phyloP scores from a whole-genome alignment of 2,113 vertebrate genomes.

The Anoplopoma fimbria region DNA sequence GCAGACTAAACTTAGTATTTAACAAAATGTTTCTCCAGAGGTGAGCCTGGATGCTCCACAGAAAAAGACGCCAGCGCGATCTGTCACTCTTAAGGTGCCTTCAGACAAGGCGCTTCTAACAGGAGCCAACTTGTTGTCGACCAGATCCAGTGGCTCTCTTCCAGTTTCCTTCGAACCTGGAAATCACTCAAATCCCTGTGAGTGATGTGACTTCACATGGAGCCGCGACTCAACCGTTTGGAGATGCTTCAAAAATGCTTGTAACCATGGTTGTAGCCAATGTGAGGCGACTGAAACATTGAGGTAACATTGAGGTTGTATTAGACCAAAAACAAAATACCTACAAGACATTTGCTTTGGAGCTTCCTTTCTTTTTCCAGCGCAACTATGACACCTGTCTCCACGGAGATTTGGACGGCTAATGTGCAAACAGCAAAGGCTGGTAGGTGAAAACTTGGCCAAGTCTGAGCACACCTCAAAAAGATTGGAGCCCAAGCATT shows the following conservation, averaged over 20 bases:
- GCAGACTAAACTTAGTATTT: no score
- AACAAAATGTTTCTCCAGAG: slow-evolving; percentile 1
- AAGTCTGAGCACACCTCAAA: neutral
- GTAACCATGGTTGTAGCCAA: neutral
- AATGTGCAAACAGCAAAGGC: neutral
- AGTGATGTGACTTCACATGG: slow-evolving; percentile 47
- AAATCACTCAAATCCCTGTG: slow-evolving; percentile 19
- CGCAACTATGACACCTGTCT: neutral
- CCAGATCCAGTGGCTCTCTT: slow-evolving; percentile 54
- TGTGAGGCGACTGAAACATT: neutral
- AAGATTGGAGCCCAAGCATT: neutral
- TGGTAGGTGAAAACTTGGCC: neutral
- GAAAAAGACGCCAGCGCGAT: slow-evolving; percentile 16
- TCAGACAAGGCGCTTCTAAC: slow-evolving; percentile 53
- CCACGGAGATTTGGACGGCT: no score
- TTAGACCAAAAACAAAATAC: neutral
- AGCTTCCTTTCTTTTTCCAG: no score
- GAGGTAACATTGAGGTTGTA: neutral
- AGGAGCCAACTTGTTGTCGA: slow-evolving; percentile 40
- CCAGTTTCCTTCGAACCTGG: slow-evolving; percentile 50
- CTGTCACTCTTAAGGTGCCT: slow-evolving; percentile 57
- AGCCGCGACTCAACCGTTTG: neutral
- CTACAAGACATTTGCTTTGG: no score
- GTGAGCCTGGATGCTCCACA: slow-evolving; percentile 4
- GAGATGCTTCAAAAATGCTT: slow-evolving; percentile 4